Evolutionary conservation across 2,797 vertebrate genomes (phyloP).

Genomic region (Dryobates pubescens): DNA sequence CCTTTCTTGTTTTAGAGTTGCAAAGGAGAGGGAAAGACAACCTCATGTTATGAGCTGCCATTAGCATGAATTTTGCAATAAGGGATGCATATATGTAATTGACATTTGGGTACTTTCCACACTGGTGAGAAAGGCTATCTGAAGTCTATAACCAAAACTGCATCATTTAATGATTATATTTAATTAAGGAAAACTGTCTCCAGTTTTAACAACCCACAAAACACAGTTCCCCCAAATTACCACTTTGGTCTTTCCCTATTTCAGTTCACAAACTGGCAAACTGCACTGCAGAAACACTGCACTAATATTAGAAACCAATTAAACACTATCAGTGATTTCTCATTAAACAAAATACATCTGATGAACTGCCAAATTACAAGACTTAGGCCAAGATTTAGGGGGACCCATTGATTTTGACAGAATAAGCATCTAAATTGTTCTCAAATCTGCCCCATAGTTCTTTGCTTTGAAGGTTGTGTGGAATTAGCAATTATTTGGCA

Average conservation of each 20-base stretch:
- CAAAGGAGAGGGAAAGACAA: not conserved
- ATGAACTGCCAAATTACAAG: not conserved
- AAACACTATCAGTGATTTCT: not conserved
- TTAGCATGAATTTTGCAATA: not conserved
- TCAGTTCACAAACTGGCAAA: not conserved
- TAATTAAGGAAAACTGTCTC: not conserved
- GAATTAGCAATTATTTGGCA: not conserved
- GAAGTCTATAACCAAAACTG: not conserved
- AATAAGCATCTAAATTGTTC: not conserved
- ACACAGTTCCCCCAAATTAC: not conserved
- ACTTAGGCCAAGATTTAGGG: not conserved
- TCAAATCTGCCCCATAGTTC: not conserved
- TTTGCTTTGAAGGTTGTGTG: not conserved
- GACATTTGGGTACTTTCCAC: not conserved
- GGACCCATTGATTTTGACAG: not conserved
- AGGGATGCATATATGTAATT: not conserved
- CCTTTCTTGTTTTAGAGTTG: not conserved
- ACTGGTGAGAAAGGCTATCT: not conserved
- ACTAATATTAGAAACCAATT: not conserved
- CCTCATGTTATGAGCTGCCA: not conserved
- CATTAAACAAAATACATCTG: not conserved
- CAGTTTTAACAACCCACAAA: not conserved
- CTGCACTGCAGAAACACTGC: not conserved
- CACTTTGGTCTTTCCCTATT: not conserved
- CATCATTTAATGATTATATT: not conserved